phyloP scores from a whole-genome alignment of 2,888 invertebrate species.

The Drosophila neutralis region DNA sequence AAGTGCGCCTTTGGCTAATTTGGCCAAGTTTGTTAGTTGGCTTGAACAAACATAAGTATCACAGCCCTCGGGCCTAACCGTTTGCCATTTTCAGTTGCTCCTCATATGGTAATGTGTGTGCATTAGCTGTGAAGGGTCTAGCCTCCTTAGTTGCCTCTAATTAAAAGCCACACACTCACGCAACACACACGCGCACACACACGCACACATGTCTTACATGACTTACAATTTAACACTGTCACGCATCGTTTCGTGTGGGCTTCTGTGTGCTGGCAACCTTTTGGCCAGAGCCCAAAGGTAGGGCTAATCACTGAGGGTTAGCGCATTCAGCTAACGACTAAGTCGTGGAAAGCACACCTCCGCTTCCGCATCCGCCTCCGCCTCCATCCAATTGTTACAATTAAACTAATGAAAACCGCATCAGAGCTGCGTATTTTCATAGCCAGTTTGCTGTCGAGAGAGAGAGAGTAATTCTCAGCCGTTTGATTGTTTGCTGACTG shows the following conservation, averaged over 20 bases:
- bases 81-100: conserved; percentile 62
- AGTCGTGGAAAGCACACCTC: conserved; percentile 6
- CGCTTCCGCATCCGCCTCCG: conserved; percentile 16
- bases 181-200: background rate
- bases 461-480: conserved; percentile 18
- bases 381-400: conserved; percentile 63
- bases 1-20: conserved; percentile 58
- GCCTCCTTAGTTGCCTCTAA: conserved; percentile 68
- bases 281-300: conserved; percentile 59
- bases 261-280: conserved; percentile 52
- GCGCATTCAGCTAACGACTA: conserved; percentile 37
- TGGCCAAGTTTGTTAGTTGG: conserved; percentile 54
- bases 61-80: conserved; percentile 33
- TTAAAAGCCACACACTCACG: conserved; percentile 59
- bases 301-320: conserved; percentile 65
- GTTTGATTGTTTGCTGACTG: conserved; percentile 36
- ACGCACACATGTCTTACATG: conserved; percentile 17
- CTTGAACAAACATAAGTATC: conserved; percentile 35
- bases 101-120: conserved; percentile 76
- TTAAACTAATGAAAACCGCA: conserved; percentile 79
- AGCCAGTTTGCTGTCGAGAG: conserved; percentile 53
- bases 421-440: conserved; percentile 70
- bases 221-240: conserved; percentile 75
- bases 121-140: conserved; percentile 48
- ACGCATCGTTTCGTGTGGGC: conserved; percentile 72